These are phyloP conservation scores for Chalcosyrphus nemorum DNA, from an alignment of 2,888 invertebrate species.

Conservation along the genomic window DNA sequence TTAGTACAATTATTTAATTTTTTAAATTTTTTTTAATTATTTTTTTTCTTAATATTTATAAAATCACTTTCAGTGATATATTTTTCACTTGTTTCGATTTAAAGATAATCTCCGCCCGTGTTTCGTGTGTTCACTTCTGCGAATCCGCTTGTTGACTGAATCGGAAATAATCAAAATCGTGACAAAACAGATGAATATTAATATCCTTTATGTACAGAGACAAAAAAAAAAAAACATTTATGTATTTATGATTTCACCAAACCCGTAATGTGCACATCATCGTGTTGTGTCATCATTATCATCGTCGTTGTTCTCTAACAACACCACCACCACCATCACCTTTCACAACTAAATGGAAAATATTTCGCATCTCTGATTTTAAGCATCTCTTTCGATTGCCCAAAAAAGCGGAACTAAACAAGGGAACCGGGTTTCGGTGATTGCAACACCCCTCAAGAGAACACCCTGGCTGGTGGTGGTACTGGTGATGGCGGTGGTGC, in stretches of 20 bases:
- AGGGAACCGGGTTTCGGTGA: conserved; percentile 50
- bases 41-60: background rate
- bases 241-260: conserved; percentile 67
- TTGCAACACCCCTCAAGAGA: conserved; percentile 48
- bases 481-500: conserved; percentile 14
- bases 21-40: background rate
- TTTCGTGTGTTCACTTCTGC: conserved; percentile 43
- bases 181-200: conserved; percentile 63
- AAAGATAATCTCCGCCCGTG: conserved; percentile 23
- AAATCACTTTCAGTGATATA: conserved; percentile 11
- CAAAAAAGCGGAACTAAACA: conserved; percentile 69
- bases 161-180: conserved; percentile 63
- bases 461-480: conserved; percentile 20
- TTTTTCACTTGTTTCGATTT: conserved; percentile 5
- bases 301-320: conserved; percentile 9
- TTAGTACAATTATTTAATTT: background rate
- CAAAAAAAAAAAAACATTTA: conserved; percentile 21
- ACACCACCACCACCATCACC: conserved; percentile 58
- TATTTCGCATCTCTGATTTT: conserved; percentile 65
- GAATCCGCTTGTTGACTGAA: conserved; percentile 69
- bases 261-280: conserved; percentile 58
- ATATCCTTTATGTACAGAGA: conserved; percentile 64
- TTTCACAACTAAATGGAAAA: conserved; percentile 59
- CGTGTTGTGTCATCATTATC: conserved; percentile 59
- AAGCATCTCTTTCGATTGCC: conserved; percentile 59